Base-by-base conservation (phyloP, 2,797 vertebrate species). In the Karalla daura region DNA sequence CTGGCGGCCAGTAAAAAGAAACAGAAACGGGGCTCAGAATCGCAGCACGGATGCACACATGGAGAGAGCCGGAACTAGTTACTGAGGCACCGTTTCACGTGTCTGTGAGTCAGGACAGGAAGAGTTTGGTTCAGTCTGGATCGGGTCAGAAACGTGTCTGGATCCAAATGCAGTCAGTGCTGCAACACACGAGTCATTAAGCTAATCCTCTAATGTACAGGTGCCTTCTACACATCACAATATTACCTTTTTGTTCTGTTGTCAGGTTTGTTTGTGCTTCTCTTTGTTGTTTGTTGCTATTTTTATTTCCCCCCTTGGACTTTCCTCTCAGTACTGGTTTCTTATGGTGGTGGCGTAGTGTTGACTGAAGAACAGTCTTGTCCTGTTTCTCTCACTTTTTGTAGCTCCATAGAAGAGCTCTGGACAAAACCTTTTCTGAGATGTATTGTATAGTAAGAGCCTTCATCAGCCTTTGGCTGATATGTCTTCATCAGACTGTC, bases 1-100 rank as follows among this genome's bases (percentile, higher is more conserved):
- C 15, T 1, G 18, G 71, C 69, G 62, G 55, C 76, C 70, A 86
- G 61, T 88, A 61, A 74, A 72, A 15, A 9, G 27, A 64, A 15
- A 13, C 15, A 17, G 8, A 8, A 13, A 36, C 49, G 33, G n/a
- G 11, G 54, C 41, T 51, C 43, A n/a, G n/a, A n/a, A n/a, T n/a
- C n/a, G n/a, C n/a, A n/a, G 17, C 17, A 37, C 37, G 53, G 5
- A 52, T 4, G n/a, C 35, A 61, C 43, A 55, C 12, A 12, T 24
- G 53, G 17, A 11, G 32, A n/a, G n/a, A n/a, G 52, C 33, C 12
- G 45, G 37, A 54, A n/a, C 13, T 39, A 61, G 53, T 43, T 51
- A 56, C 60, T 60, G 47, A 18, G 55, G 54, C 27, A 17, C 4
- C 41, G 17, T 53, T 41, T 21, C 2, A 25, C 13, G 20, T 49